These are phyloP conservation scores for Eumerus sabulonum DNA, from an alignment of 2,888 invertebrate species.

Conservation along the genomic window DNA sequence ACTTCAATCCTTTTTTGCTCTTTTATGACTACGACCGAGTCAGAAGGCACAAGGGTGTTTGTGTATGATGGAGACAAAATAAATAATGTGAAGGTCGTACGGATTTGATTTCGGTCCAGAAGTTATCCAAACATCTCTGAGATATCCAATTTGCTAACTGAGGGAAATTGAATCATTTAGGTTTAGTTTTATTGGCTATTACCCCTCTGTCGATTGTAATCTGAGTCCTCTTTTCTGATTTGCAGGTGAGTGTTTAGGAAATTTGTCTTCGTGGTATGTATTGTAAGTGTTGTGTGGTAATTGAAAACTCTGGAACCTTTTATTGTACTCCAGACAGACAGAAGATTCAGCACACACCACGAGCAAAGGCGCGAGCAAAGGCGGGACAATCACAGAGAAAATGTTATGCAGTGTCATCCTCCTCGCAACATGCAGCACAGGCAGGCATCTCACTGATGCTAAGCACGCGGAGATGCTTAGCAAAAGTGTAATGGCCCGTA, in stretches of 20 bases:
- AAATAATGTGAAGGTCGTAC: conserved; percentile 54
- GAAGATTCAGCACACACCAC: too few species aligned
- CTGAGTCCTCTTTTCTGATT: conserved; percentile 8
- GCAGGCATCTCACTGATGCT: too few species aligned
- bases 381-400: too few species aligned
- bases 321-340: too few species aligned
- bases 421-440: too few species aligned
- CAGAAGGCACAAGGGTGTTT: background rate
- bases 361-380: too few species aligned
- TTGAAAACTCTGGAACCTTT: background rate
- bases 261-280: background rate
- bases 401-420: too few species aligned
- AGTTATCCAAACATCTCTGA: conserved; percentile 3
- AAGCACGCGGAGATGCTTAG: too few species aligned
- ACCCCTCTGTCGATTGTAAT: background rate
- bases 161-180: conserved; percentile 4
- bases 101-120: conserved; percentile 45
- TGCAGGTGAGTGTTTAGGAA: conserved; percentile 34
- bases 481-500: too few species aligned
- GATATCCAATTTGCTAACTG: conserved; percentile 18
- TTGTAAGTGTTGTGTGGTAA: conserved; percentile 38
- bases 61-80: conserved; percentile 1
- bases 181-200: conserved; percentile 10
- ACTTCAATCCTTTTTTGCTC: conserved; percentile 27
- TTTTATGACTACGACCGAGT: too few species aligned